Conservation (phyloP, 2,888 invertebrate species). For the Dasysyrphus tricinctus region DNA sequence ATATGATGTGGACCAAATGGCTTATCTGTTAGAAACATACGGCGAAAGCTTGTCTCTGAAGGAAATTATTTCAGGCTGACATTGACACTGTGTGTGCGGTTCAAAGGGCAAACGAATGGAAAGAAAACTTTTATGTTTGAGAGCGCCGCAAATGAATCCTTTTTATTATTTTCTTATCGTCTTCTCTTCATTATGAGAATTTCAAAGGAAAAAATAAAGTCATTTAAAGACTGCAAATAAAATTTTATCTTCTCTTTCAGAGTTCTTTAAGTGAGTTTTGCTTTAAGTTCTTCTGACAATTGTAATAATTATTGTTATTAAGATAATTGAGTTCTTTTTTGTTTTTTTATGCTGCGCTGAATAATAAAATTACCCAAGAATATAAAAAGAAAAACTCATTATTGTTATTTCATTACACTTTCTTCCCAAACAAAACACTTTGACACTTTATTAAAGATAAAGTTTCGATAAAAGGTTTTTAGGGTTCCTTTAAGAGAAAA, state of each 20-base stretch:
- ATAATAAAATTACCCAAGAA: not conserved
- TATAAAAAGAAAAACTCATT: not conserved
- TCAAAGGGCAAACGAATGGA: constrained; percentile 2
- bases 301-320: not conserved
- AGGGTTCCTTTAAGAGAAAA: too few relatives aligned
- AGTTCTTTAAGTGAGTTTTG: not conserved
- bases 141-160: not conserved
- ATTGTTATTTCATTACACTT: not conserved
- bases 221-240: constrained; percentile 1
- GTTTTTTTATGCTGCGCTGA: not conserved
- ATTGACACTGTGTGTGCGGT: constrained; percentile 12
- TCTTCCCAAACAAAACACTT: not conserved
- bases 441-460: too few relatives aligned
- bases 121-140: constrained; percentile 7
- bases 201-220: constrained; percentile 11
- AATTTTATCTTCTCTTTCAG: constrained; percentile 1
- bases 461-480: too few relatives aligned
- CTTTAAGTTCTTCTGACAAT: not conserved
- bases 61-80: constrained; percentile 32
- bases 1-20: constrained; percentile 30
- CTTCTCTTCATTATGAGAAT: not conserved
- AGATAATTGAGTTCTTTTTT: not conserved
- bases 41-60: constrained; percentile 9
- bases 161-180: constrained; percentile 11
- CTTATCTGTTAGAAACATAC: constrained; percentile 52